Percentiles rank a stretch among this genome's conserved stretches.
Conservation (phyloP, 2,888 invertebrate genomes). For the Pyrgus malvae region DNA sequence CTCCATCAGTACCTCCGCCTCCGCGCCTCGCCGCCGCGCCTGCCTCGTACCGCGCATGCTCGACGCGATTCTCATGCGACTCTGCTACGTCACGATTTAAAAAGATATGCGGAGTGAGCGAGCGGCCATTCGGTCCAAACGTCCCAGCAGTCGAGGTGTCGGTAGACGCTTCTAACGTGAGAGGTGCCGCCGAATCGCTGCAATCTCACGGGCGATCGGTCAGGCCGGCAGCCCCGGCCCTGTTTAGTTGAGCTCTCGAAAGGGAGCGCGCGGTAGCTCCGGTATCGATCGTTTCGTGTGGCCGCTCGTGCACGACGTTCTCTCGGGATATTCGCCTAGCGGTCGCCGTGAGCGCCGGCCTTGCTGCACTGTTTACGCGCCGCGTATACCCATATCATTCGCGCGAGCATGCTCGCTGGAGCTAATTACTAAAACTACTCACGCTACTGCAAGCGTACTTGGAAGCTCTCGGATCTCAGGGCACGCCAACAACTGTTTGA, state of each 20-base stretch:
- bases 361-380: conserved; percentile 73
- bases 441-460: conserved; percentile 53
- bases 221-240: conserved; percentile 43
- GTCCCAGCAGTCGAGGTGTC: conserved; percentile 47
- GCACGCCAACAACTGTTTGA: conserved; percentile 46
- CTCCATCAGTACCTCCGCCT: conserved; percentile 56
- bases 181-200: conserved; percentile 42
- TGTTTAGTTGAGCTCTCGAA: conserved; percentile 56
- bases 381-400: conserved; percentile 55
- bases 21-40: conserved; percentile 62
- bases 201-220: conserved; percentile 40
- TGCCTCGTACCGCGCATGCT: conserved; percentile 68
- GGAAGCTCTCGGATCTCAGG: conserved; percentile 40
- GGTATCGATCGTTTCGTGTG: conserved; percentile 73
- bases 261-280: conserved; percentile 65
- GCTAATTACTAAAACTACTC: conserved; percentile 67
- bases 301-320: conserved; percentile 69
- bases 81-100: conserved; percentile 64
- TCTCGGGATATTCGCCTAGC: conserved; percentile 75
- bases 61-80: conserved; percentile 56
- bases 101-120: conserved; percentile 60
- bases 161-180: conserved; percentile 45
- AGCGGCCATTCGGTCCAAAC: conserved; percentile 48
- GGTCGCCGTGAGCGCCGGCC: conserved; percentile 78
- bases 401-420: conserved; percentile 69